Evolutionary conservation across 2,797 vertebrate species (phyloP), one percentile per base, ranked within the genome.

Genomic region (Enteromius viviparus): DNA sequence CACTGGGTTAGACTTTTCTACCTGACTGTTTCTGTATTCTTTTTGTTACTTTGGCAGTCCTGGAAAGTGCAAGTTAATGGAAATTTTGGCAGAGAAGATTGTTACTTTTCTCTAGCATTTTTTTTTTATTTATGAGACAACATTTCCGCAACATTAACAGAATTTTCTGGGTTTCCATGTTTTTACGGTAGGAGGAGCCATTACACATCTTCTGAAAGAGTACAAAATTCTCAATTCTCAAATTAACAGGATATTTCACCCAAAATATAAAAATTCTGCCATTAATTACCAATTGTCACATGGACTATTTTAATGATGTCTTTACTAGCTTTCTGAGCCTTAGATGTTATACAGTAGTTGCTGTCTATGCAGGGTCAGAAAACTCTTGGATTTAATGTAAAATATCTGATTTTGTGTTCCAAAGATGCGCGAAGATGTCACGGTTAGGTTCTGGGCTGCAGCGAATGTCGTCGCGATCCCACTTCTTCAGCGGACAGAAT

Each of bases 11-110:
- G 10, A 34, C 34, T 58, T 17, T 58, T 40, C 23, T 7, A 11
- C 49, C 23, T 49, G 42, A 58, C 37, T 58, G 51, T 58, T 70
- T 70, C 23, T 40, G 23, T 49, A 23, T 66, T 51, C 60, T 53
- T 53, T 58, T 14, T 66, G 14, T 51, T 53, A 14, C 58, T 62
- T 75, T 75, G 32, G 34, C 40, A 75, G 75, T 76, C 21, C 71
- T 9, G 47, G 6, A 76, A 66, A 82, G 12, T 3, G 0, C 6
- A 45, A 26, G 9, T 47, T 78, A 62, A 23, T 68, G 34, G 12
- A 69, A 23, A 11, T 1, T n/a, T 32, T 51, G 55, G 51, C 14
- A 62, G 40, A 37, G 7, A 1, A 14, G 3, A 14, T 19, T 32
- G n/a, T n/a, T n/a, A n/a, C n/a, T n/a, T n/a, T n/a, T n/a, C n/a